Conservation (phyloP, 2,113 vertebrate species). For the Eulacestoma nigropectus region DNA sequence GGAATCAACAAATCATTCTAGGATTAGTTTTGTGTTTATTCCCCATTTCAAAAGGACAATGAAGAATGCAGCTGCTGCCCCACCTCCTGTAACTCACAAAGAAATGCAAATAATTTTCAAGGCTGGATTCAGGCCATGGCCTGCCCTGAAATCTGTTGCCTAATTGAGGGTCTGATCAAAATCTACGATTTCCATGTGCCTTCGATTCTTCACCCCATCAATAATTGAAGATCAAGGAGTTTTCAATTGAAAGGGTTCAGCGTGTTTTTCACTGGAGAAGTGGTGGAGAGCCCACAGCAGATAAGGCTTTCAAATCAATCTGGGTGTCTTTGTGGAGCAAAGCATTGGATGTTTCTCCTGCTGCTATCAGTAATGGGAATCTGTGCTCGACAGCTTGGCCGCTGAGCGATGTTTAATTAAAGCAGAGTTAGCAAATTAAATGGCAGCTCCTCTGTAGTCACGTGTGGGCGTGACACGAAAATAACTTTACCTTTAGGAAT, state of each 20-base stretch:
- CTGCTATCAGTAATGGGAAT: neutral
- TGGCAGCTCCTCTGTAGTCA: neutral
- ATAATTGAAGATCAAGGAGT: neutral
- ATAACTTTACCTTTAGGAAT: neutral
- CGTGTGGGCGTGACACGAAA: neutral
- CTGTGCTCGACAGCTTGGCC: neutral
- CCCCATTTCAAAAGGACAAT: neutral
- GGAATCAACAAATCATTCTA: neutral
- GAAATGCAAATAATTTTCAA: neutral
- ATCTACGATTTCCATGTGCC: rapidly evolving
- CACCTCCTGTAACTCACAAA: neutral
- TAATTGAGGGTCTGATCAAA: neutral
- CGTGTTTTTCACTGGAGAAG: neutral
- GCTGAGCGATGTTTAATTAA: conserved; percentile 6
- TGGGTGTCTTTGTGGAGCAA: neutral
- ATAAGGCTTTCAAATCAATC: neutral
- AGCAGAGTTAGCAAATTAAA: neutral
- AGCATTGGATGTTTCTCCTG: neutral
- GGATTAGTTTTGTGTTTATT: neutral
- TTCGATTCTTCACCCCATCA: neutral
- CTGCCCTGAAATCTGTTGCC: neutral
- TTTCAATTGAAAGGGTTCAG: neutral
- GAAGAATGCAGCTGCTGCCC: neutral
- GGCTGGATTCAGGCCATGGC: neutral
- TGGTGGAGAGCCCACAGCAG: neutral